These are phyloP conservation scores for Drosophila macrospina DNA, from an alignment of 2,888 invertebrate species.

Conservation along the genomic window DNA sequence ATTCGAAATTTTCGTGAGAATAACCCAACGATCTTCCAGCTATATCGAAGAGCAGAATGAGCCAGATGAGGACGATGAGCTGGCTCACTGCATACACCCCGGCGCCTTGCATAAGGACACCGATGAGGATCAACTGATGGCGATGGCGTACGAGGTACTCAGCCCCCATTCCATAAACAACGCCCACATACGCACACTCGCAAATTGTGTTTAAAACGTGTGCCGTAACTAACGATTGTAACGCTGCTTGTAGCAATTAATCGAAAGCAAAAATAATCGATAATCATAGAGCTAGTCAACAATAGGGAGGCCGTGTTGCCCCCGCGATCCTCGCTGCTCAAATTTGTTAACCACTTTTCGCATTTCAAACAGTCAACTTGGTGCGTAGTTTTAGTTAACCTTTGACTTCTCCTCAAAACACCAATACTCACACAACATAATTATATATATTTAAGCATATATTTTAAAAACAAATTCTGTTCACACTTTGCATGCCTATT, in stretches of 20 bases:
- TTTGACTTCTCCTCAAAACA: constrained; percentile 1
- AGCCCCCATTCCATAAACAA: constrained; percentile 43
- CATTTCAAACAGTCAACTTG: constrained; percentile 46
- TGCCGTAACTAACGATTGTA: constrained; percentile 62
- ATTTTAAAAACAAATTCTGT: not conserved
- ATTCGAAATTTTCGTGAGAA: constrained; percentile 28
- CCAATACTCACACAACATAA: constrained; percentile 5
- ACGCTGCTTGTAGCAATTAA: constrained; percentile 66
- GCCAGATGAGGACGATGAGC: constrained; percentile 87
- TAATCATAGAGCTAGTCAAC: constrained; percentile 44
- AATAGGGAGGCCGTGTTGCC: not conserved
- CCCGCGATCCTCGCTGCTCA: constrained; percentile 50
- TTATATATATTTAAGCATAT: not conserved
- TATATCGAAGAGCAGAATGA: constrained; percentile 90
- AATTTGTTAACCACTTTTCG: constrained; percentile 64
- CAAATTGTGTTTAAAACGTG: constrained; percentile 38
- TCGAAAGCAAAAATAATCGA: constrained; percentile 29
- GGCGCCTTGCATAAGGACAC: constrained; percentile 87
- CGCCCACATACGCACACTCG: constrained; percentile 28
- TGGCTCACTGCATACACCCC: constrained; percentile 90
- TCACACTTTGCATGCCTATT: constrained; percentile 38
- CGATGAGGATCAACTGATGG: constrained; percentile 89
- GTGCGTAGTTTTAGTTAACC: constrained; percentile 70
- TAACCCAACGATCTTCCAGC: constrained; percentile 85
- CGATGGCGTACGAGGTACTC: constrained; percentile 88